These are phyloP conservation scores for Cerastis leucographa DNA, from an alignment of 2,888 invertebrate species.

Conservation along the genomic window DNA sequence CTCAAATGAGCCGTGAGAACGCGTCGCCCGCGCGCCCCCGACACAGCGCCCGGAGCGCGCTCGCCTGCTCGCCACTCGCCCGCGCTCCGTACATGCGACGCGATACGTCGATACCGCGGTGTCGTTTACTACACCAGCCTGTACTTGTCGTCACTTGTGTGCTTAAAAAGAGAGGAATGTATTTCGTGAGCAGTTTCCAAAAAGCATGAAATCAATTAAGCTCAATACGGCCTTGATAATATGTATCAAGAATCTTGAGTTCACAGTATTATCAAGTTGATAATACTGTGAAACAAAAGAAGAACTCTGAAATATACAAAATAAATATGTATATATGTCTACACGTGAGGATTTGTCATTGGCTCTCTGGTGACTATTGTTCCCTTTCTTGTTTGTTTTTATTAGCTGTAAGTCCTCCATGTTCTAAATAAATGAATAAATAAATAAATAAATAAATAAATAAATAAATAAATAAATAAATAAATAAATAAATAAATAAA, in stretches of 20 bases:
- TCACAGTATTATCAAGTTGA: too few species aligned
- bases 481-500: too few species aligned
- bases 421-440: too few species aligned
- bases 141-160: neutral
- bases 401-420: too few species aligned
- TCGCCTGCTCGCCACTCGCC: neutral
- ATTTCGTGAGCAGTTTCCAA: neutral
- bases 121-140: neutral
- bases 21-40: neutral
- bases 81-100: neutral
- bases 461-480: too few species aligned
- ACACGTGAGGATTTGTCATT: too few species aligned
- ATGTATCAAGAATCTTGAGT: too few species aligned
- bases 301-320: neutral
- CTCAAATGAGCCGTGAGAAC: constrained; percentile 48
- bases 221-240: neutral
- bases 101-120: constrained; percentile 8
- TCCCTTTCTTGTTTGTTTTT: too few species aligned
- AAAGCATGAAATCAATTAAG: neutral
- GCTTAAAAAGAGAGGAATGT: neutral
- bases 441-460: too few species aligned
- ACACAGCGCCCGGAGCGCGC: neutral
- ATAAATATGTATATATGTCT: too few species aligned
- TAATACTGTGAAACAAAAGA: neutral
- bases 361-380: too few species aligned